Percentiles rank a stretch among this genome's conserved stretches.
These are phyloP conservation scores for Paradoxurus hermaphroditus DNA, from an alignment of 2,113 vertebrate species.

Conservation along the genomic window DNA sequence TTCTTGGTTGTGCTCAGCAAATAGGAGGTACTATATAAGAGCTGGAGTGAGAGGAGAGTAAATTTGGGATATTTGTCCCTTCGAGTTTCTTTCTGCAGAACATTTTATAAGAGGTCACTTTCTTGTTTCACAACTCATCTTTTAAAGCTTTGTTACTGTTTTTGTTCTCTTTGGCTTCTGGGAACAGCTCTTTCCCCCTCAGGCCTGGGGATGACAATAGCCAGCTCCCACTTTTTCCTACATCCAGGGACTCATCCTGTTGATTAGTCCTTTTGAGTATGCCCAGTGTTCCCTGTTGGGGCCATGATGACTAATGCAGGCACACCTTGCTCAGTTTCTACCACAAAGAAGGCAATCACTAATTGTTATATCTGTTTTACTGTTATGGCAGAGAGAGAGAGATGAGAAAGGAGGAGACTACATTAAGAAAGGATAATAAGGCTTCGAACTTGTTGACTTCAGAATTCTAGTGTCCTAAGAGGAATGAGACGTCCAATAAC, in stretches of 20 bases:
- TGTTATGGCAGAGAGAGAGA: neutral
- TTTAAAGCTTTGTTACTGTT: neutral
- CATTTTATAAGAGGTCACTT: neutral
- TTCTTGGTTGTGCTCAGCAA: neutral
- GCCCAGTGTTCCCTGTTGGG: neutral
- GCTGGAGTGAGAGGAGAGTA: neutral
- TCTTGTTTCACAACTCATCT: neutral
- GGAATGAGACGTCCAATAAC: neutral
- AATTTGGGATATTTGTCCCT: neutral
- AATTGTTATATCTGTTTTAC: neutral
- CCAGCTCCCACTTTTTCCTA: neutral
- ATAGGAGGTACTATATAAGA: neutral
- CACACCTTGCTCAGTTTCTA: neutral
- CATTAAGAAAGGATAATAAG: neutral
- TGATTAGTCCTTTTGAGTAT: neutral
- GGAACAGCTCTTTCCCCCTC: neutral
- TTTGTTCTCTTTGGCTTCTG: neutral
- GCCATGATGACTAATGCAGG: neutral
- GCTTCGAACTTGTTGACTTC: neutral
- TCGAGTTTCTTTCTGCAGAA: neutral
- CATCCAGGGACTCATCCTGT: neutral
- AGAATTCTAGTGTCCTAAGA: neutral
- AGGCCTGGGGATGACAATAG: neutral
- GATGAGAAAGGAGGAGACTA: neutral
- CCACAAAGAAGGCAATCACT: neutral